Conservation (phyloP, 2,888 invertebrate genomes). For the Blastobasis adustella region DNA sequence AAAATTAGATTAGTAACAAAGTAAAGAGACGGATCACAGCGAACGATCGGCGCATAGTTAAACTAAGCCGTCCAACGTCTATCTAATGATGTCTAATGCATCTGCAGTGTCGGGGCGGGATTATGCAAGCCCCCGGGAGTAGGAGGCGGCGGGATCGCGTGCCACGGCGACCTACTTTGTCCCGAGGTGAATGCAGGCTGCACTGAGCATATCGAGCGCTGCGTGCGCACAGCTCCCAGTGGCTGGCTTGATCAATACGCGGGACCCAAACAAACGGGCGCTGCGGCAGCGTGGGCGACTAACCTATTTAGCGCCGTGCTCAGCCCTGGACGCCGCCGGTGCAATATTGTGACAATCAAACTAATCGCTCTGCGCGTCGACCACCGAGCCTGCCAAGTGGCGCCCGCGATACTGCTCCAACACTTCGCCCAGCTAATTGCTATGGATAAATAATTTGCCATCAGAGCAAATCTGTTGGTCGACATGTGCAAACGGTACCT, state of each 20-base stretch:
- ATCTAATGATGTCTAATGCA: background rate
- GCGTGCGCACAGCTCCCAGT: slow-evolving; percentile 46
- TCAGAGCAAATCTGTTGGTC: too few species aligned
- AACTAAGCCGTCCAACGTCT: too few species aligned
- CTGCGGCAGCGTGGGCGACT: slow-evolving; percentile 52
- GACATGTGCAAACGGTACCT: too few species aligned
- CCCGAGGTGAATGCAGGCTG: slow-evolving; percentile 19
- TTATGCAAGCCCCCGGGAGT: background rate
- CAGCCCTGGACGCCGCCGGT: slow-evolving; percentile 5
- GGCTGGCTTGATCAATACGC: slow-evolving; percentile 51
- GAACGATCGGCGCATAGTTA: too few species aligned
- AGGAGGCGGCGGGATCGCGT: background rate
- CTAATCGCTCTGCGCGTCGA: background rate
- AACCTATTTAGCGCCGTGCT: slow-evolving; percentile 47
- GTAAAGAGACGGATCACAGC: too few species aligned
- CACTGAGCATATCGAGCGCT: slow-evolving; percentile 28
- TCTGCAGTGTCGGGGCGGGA: background rate
- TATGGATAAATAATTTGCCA: too few species aligned
- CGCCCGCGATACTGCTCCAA: background rate
- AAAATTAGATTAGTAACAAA: too few species aligned
- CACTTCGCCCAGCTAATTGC: too few species aligned
- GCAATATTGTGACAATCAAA: slow-evolving; percentile 1
- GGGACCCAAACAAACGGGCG: slow-evolving; percentile 67
- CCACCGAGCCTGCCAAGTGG: background rate
- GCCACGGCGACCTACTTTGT: slow-evolving; percentile 8